Evolutionary conservation across 2,113 vertebrate species (phyloP).

Genomic region (Perccottus glenii): DNA sequence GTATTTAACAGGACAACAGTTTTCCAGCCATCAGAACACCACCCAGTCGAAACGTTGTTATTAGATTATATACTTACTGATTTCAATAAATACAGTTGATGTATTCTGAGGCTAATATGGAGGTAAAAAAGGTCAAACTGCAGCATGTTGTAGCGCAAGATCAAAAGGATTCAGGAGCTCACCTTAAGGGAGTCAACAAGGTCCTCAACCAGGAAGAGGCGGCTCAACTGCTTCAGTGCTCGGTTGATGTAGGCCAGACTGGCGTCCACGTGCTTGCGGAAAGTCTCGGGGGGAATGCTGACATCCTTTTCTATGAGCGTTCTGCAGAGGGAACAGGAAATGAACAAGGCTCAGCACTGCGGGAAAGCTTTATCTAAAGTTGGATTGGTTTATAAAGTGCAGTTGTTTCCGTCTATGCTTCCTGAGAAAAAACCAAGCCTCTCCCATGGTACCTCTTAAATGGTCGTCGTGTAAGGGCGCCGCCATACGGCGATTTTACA

Average conservation of each 20-base stretch:
- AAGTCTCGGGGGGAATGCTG: slow-evolving; percentile 85
- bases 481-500: no score
- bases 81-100: neutral
- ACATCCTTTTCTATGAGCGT: slow-evolving; percentile 86
- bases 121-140: neutral
- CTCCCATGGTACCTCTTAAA: no score
- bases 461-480: no score
- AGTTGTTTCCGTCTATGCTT: no score
- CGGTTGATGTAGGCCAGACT: slow-evolving; percentile 85
- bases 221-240: slow-evolving; percentile 84
- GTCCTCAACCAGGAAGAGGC: slow-evolving; percentile 91
- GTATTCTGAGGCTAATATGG: neutral
- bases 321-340: slow-evolving; percentile 60
- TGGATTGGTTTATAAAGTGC: no score
- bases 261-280: slow-evolving; percentile 85
- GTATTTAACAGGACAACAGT: no score
- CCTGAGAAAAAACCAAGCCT: no score
- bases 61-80: neutral
- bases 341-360: slow-evolving; percentile 12
- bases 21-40: no score
- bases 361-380: slow-evolving; percentile 2
- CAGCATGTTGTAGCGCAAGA: accelerated
- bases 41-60: no score
- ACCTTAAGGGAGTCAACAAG: slow-evolving; percentile 93
- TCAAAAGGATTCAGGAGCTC: slow-evolving; percentile 5